Evolutionary conservation across 2,113 vertebrate species (phyloP).

Genomic region (Dasyornis broadbenti): DNA sequence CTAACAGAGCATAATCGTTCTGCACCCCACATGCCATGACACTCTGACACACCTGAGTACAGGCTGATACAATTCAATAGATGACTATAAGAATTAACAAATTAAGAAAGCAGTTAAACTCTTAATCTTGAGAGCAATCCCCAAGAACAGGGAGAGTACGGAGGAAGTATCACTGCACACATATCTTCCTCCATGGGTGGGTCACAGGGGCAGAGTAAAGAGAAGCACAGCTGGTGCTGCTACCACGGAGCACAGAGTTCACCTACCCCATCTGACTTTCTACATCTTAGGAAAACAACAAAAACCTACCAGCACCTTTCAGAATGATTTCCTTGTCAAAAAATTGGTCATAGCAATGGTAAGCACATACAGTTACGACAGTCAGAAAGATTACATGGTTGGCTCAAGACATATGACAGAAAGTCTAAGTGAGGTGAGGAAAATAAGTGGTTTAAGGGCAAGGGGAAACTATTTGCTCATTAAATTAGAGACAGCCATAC

Average conservation of each 20-base stretch:
- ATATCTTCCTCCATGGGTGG: not conserved
- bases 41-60: not conserved
- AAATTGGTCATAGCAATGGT: not conserved
- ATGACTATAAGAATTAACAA: not conserved
- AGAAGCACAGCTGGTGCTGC: not conserved
- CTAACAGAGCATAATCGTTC: not conserved
- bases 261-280: not conserved
- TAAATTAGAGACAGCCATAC: not conserved
- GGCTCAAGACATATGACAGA: not conserved
- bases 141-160: rapidly evolving
- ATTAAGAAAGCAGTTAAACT: not conserved
- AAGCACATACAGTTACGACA: not conserved
- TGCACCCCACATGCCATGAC: not conserved
- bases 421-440: not conserved
- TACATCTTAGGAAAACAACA: not conserved
- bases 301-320: not conserved
- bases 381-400: not conserved
- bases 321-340: not conserved
- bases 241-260: not conserved
- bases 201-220: not conserved
- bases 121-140: not conserved
- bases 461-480: not conserved
- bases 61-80: not conserved
- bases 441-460: not conserved
- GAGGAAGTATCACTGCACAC: not conserved